Conservation (phyloP, 2,113 vertebrate genomes). For the Puffinus mauretanicus region DNA sequence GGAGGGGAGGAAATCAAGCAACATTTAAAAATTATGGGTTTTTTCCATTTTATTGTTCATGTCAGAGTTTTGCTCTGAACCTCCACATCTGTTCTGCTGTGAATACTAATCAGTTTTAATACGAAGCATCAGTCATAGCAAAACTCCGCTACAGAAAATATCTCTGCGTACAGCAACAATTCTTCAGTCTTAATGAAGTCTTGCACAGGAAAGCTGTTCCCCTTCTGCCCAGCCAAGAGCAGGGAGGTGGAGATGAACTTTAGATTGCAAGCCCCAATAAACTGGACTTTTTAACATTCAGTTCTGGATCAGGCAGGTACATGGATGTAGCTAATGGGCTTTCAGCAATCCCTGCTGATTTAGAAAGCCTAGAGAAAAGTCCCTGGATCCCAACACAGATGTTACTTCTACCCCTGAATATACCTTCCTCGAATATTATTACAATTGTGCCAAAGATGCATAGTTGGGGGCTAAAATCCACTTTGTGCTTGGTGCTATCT, state of each 20-base stretch:
- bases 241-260: background rate
- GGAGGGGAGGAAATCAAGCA: background rate
- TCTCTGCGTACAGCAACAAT: background rate
- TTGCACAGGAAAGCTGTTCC: background rate
- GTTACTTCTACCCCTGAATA: background rate
- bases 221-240: background rate
- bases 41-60: background rate
- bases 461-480: background rate
- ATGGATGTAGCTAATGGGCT: background rate
- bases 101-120: conserved; percentile 3
- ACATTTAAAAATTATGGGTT: background rate
- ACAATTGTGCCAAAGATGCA: background rate
- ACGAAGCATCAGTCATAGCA: background rate
- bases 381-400: background rate
- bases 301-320: background rate
- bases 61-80: background rate
- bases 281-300: background rate
- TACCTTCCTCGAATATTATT: background rate
- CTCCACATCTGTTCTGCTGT: background rate
- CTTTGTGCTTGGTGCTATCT: background rate
- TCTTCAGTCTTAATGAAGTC: background rate
- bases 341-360: background rate
- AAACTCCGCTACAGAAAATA: background rate
- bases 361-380: background rate
- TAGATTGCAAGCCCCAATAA: background rate